phyloP scores from a whole-genome alignment of 2,113 vertebrate species.

The Pelusios castaneus region DNA sequence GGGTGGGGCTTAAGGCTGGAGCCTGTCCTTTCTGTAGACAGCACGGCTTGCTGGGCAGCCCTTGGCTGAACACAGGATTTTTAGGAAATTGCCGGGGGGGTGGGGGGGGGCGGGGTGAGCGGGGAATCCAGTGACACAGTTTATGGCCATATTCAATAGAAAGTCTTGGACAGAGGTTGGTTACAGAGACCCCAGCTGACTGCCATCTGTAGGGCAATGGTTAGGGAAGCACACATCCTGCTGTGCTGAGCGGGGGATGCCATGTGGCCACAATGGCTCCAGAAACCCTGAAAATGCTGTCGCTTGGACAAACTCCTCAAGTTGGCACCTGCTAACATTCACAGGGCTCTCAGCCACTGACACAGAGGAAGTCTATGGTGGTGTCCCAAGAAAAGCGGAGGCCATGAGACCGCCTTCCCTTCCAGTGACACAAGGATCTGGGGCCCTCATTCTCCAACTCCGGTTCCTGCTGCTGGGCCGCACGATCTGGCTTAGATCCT shows the following conservation, averaged over 20 bases:
- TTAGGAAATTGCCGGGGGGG: accelerated
- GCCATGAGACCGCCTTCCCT: not conserved
- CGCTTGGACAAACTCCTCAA: not conserved
- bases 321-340: not conserved
- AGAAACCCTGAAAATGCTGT: not conserved
- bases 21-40: not conserved
- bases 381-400: not conserved
- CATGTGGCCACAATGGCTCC: not conserved
- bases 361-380: not conserved
- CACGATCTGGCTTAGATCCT: not conserved
- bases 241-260: not conserved
- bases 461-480: not conserved
- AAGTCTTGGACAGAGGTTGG: not conserved
- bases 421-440: not conserved
- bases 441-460: not conserved
- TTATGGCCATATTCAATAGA: not conserved
- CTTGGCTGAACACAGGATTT: accelerated
- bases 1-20: not conserved
- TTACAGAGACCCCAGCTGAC: not conserved
- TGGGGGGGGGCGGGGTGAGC: not conserved
- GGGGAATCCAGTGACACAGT: accelerated
- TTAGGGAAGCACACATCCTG: accelerated
- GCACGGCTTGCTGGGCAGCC: accelerated
- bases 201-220: not conserved
- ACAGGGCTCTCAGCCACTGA: not conserved